Percentiles rank a stretch among this genome's conserved stretches.
Evolutionary conservation across 2,888 invertebrate species (phyloP).

Genomic region (Callimorpha dominula): DNA sequence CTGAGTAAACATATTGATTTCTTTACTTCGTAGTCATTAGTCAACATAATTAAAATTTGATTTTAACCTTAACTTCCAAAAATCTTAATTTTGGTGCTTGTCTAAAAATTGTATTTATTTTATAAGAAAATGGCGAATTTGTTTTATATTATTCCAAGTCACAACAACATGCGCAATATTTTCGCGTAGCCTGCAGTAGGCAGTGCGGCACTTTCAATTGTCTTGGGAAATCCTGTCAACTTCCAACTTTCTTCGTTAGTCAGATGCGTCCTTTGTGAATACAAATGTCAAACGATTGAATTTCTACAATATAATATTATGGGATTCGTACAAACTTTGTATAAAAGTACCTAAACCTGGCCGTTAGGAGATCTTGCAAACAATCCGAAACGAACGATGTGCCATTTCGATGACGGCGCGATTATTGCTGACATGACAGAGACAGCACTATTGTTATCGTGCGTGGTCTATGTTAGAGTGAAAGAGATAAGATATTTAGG

Average conservation of each 20-base stretch:
- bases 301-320: constrained; percentile 14
- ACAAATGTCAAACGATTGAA: constrained; percentile 19
- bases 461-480: constrained; percentile 1
- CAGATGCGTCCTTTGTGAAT: constrained; percentile 18
- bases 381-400: constrained; percentile 35
- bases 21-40: too few relatives aligned
- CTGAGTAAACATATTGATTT: too few relatives aligned
- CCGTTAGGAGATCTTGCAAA: constrained; percentile 41
- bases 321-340: constrained; percentile 9
- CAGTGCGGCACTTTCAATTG: neutral
- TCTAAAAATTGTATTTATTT: too few relatives aligned
- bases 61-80: too few relatives aligned
- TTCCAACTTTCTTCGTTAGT: constrained; percentile 12
- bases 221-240: neutral
- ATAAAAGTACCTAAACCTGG: constrained; percentile 19
- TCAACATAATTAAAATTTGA: too few relatives aligned
- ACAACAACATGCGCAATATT: neutral
- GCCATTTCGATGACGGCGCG: constrained; percentile 45
- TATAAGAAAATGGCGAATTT: neutral
- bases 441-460: constrained; percentile 29
- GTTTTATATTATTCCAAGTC: neutral
- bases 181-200: neutral
- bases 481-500: constrained; percentile 27
- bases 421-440: constrained; percentile 40
- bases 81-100: too few relatives aligned